These are phyloP conservation scores for Auanema freiburgensis DNA, from an alignment of 2,888 invertebrate genomes.

Conservation along the genomic window DNA sequence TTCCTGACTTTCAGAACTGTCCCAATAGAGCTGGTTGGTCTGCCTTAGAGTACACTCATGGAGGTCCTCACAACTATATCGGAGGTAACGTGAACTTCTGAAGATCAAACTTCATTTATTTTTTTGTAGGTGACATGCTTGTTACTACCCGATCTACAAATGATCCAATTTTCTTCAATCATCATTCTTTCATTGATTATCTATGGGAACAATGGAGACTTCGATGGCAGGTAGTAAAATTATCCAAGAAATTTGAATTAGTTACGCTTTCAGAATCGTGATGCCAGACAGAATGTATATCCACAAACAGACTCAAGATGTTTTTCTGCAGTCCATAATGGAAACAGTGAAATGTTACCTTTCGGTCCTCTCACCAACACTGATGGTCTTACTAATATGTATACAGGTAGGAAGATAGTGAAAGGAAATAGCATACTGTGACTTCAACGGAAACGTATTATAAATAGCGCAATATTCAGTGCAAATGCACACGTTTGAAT, in stretches of 20 bases:
- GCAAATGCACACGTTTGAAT: too few relatives aligned
- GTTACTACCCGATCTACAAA: slow-evolving; percentile 4
- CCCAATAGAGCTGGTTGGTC: not conserved
- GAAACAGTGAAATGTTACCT: not conserved
- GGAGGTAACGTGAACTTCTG: not conserved
- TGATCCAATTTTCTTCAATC: slow-evolving; percentile 9
- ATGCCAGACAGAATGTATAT: not conserved
- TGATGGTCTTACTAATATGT: slow-evolving; percentile 5
- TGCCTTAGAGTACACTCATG: slow-evolving; percentile 5
- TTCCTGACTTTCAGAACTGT: slow-evolving; percentile 3
- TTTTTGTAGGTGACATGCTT: slow-evolving; percentile 4
- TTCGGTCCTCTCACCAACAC: not conserved
- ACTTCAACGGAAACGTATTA: too few relatives aligned
- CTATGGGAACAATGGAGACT: slow-evolving; percentile 12
- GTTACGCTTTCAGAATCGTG: not conserved
- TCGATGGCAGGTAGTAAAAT: not conserved
- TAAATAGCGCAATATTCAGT: too few relatives aligned
- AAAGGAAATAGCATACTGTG: too few relatives aligned
- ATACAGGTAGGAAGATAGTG: not conserved
- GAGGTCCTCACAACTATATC: slow-evolving; percentile 5
- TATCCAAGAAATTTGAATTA: not conserved
- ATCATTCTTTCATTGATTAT: slow-evolving; percentile 7
- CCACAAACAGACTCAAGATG: not conserved
- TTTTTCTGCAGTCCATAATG: not conserved
- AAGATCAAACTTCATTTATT: not conserved